Percentiles rank a stretch among this genome's conserved stretches.
These are phyloP conservation scores for Periophthalmodon schlosseri DNA, from an alignment of 2,113 vertebrate genomes.

Conservation along the genomic window DNA sequence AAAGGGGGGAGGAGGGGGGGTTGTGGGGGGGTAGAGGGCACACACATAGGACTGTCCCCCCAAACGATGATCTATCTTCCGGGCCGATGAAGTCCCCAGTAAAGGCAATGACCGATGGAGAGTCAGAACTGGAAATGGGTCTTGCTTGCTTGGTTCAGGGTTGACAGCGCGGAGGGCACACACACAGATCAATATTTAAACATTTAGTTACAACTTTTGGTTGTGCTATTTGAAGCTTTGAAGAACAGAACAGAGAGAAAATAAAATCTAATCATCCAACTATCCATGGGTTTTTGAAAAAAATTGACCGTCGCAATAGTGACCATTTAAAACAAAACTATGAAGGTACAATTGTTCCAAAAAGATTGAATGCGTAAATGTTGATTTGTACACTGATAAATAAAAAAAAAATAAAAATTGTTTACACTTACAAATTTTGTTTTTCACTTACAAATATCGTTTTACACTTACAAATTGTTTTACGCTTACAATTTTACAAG, in stretches of 20 bases:
- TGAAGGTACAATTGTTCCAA: no score
- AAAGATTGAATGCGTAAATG: no score
- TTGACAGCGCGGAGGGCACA: background rate
- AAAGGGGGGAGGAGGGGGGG: background rate
- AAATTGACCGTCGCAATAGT: no score
- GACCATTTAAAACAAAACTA: no score
- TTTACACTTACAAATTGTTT: no score
- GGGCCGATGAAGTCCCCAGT: conserved; percentile 19
- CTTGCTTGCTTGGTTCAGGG: conserved; percentile 5
- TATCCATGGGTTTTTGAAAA: no score
- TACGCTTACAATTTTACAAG: no score
- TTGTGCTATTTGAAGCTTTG: background rate
- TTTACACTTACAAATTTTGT: no score
- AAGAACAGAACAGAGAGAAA: background rate
- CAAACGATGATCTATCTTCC: conserved; percentile 38
- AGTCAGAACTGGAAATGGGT: conserved; percentile 15
- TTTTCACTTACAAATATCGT: no score
- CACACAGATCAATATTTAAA: conserved; percentile 5
- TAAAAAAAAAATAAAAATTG: no score
- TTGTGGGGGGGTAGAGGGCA: conserved; percentile 44
- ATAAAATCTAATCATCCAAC: background rate
- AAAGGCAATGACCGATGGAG: conserved; percentile 42
- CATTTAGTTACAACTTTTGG: background rate
- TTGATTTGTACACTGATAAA: no score
- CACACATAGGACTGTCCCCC: conserved; percentile 32